Conservation (phyloP, 1,140 invertebrate genomes). For the Pseudomyrmex concolor region DNA sequence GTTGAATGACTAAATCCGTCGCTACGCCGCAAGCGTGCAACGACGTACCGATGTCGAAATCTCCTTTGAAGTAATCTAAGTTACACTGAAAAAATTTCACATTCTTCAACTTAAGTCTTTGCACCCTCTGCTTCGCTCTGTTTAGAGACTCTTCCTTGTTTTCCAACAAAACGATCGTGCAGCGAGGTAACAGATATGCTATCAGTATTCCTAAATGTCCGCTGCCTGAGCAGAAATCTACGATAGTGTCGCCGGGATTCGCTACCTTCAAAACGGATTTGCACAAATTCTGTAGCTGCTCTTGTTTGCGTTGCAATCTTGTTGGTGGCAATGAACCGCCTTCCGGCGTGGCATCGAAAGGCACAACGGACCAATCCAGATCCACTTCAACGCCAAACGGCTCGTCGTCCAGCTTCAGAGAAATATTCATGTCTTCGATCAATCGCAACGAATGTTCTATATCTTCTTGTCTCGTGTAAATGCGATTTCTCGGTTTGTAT, state of each 20-base stretch:
- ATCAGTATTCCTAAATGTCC: slow-evolving; percentile 96
- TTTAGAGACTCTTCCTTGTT: slow-evolving; percentile 95
- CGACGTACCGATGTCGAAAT: slow-evolving; percentile 92
- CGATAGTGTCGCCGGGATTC: slow-evolving; percentile 87
- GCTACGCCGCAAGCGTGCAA: slow-evolving; percentile 98
- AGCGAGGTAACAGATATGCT: slow-evolving; percentile 91
- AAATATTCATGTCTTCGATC: slow-evolving; percentile 80
- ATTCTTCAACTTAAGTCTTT: slow-evolving; percentile 90
- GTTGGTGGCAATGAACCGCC: slow-evolving; percentile 92
- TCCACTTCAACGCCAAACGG: slow-evolving; percentile 83
- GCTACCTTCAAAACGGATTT: slow-evolving; percentile 91
- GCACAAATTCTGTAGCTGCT: slow-evolving; percentile 96
- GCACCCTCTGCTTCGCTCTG: slow-evolving; percentile 90
- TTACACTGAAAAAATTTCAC: slow-evolving; percentile 94
- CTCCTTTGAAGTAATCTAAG: slow-evolving; percentile 92
- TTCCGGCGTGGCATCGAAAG: slow-evolving; percentile 90
- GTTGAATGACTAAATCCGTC: slow-evolving; percentile 95
- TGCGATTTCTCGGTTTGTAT: slow-evolving; percentile 89
- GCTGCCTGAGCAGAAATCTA: slow-evolving; percentile 97
- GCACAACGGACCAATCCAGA: slow-evolving; percentile 89
- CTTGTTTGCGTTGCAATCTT: slow-evolving; percentile 91
- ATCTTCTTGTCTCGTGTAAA: slow-evolving; percentile 91
- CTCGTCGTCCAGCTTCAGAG: slow-evolving; percentile 77
- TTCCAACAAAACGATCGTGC: slow-evolving; percentile 93
- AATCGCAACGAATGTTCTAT: slow-evolving; percentile 88